Base-by-base conservation (phyloP, 2,797 vertebrate species). In the Liparis tanakae region DNA sequence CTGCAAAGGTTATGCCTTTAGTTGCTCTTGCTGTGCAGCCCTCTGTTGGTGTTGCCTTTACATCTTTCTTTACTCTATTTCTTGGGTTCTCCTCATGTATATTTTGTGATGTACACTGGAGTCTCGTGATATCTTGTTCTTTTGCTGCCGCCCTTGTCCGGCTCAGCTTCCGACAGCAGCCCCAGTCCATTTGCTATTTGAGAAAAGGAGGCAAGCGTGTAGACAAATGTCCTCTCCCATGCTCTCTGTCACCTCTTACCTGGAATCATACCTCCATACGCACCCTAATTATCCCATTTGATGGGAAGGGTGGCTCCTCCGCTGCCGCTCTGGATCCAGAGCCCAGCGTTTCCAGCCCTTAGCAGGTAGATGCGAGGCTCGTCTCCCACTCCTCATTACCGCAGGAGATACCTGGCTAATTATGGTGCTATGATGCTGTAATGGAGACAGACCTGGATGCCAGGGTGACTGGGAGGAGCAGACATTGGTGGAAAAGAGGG, bases 351-450 rank as follows among this genome's bases (percentile, higher is more conserved):
- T 85, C 68, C 68, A 66, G 53, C 74, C 60, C 57, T 46, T 18
- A 74, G 82, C 83, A 79, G 78, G 81, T 83, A 78, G 69, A 89
- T 74, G 70, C 81, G 63, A 81, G 80, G 67, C 74, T 81, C 48
- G 78, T 81, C 78, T 87, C 61, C 60, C 83, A 72, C 78, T 83
- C 80, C 62, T 89, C 82, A 84, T 89, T 88, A 80, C 85, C 82
- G 75, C 80, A 79, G 87, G 81, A 83, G 82, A 89, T 85, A 88
- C 87, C 86, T 85, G 87, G 70, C 85, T 93, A 89, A 92, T 91
- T 90, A 91, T 85, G 88, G 81, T 60, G 17, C 57, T 9, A 59
- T 67, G 79, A 77, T 51, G 83, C 86, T 86, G 75, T 76, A 84
- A 89, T 37, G 70, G 74, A 87, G 82, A 83, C 68, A 63, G 78